These are phyloP conservation scores for Pampus argenteus DNA, from an alignment of 2,797 vertebrate species.

Conservation along the genomic window DNA sequence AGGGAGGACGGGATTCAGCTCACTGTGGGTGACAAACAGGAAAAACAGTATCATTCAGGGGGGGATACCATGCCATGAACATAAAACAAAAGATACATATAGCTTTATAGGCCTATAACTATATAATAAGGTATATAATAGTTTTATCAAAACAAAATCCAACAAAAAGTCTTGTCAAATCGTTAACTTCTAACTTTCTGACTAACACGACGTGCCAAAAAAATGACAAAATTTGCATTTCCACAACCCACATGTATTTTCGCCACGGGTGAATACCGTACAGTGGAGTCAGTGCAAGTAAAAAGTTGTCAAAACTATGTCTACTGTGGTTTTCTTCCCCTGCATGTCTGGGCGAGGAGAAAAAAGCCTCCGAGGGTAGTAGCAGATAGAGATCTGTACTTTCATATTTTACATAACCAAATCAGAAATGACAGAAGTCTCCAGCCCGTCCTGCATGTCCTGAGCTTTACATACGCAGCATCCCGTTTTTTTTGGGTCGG, in stretches of 20 bases:
- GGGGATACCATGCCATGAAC: background rate
- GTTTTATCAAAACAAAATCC: background rate
- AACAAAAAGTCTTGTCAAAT: background rate
- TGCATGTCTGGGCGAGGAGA: slow-evolving; percentile 11
- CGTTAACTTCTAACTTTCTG: background rate
- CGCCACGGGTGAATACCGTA: background rate
- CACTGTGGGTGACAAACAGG: slow-evolving; percentile 51
- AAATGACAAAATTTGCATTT: background rate
- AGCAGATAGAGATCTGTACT: slow-evolving; percentile 11
- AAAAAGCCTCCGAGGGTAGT: slow-evolving; percentile 27
- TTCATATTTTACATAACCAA: slow-evolving; percentile 36
- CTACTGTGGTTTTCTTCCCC: slow-evolving; percentile 3
- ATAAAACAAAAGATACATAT: slow-evolving; percentile 3
- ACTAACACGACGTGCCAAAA: background rate
- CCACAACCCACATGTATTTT: background rate
- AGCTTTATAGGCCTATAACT: background rate
- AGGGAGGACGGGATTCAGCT: slow-evolving; percentile 62
- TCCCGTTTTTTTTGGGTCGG: slow-evolving; percentile 6
- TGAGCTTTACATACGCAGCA: slow-evolving; percentile 6
- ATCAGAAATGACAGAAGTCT: slow-evolving; percentile 18
- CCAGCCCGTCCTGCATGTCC: background rate
- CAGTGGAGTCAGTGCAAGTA: slow-evolving; percentile 6
- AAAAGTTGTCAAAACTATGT: background rate
- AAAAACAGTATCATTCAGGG: slow-evolving; percentile 2
- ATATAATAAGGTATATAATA: too few relatives aligned